Conservation (phyloP, 2,888 invertebrate species). For the Yponomeuta plumbellus region DNA sequence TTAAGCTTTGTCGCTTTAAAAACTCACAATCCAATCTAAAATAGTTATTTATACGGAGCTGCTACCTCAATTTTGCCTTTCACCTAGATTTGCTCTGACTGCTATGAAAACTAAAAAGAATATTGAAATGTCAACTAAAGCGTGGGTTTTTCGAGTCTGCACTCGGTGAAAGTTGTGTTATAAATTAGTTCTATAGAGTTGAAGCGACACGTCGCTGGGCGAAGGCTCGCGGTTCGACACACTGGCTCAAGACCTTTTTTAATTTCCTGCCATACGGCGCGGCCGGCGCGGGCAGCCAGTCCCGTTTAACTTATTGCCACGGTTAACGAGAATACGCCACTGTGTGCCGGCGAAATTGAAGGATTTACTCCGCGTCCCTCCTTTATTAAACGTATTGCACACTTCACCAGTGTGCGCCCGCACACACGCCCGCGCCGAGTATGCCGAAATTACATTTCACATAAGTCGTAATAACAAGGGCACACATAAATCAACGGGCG, state of each 20-base stretch:
- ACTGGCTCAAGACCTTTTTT: slow-evolving; percentile 62
- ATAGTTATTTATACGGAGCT: not conserved
- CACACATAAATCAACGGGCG: slow-evolving; percentile 72
- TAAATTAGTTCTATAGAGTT: not conserved
- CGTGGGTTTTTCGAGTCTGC: not conserved
- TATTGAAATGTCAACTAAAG: no score
- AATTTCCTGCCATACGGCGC: slow-evolving; percentile 51
- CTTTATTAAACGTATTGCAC: slow-evolving; percentile 77
- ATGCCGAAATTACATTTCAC: slow-evolving; percentile 75
- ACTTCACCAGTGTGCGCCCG: slow-evolving; percentile 35
- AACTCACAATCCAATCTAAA: slow-evolving; percentile 11
- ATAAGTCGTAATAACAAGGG: slow-evolving; percentile 76
- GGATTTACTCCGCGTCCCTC: slow-evolving; percentile 75
- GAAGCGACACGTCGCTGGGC: not conserved
- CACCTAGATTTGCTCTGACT: not conserved
- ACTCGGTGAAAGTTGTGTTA: not conserved
- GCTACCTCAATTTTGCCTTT: not conserved
- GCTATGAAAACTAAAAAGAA: not conserved
- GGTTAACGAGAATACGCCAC: slow-evolving; percentile 76
- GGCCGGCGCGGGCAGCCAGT: slow-evolving; percentile 7
- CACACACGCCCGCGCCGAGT: slow-evolving; percentile 44
- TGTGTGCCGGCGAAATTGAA: slow-evolving; percentile 75
- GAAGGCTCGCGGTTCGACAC: slow-evolving; percentile 36
- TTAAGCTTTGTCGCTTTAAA: slow-evolving; percentile 6
- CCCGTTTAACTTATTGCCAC: slow-evolving; percentile 76